phyloP scores from a whole-genome alignment of 2,113 vertebrate species.

The Mungos mungo region DNA sequence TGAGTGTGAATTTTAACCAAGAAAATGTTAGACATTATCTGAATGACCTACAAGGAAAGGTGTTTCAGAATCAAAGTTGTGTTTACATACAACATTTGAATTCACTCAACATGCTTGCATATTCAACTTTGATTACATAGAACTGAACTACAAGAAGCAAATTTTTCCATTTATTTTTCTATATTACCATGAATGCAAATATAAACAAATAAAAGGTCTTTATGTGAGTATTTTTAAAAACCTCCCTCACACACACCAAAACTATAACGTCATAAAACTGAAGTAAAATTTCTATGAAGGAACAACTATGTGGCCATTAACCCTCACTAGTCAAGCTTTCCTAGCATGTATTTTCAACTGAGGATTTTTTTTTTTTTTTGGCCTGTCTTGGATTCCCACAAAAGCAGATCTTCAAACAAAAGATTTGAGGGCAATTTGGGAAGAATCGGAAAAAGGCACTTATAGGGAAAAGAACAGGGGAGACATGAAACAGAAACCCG shows the following conservation, averaged over 20 bases:
- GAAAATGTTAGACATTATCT: neutral
- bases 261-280: neutral
- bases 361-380: neutral
- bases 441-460: neutral
- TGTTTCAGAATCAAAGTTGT: neutral
- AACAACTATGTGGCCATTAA: neutral
- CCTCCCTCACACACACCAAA: neutral
- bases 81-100: neutral
- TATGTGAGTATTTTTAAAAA: neutral
- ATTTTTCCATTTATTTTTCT: neutral
- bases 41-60: neutral
- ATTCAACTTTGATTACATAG: neutral
- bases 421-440: neutral
- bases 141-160: neutral
- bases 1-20: neutral
- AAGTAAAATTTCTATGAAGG: neutral
- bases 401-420: neutral
- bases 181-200: neutral
- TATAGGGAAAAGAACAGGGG: neutral
- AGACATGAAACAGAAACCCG: neutral
- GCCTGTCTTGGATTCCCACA: neutral
- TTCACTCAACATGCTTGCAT: neutral
- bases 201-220: neutral
- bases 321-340: accelerated
- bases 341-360: neutral